Evolutionary conservation across 2,888 invertebrate genomes (phyloP), one percentile per base, ranked within the genome.

Genomic region (Piscicola geometra): DNA sequence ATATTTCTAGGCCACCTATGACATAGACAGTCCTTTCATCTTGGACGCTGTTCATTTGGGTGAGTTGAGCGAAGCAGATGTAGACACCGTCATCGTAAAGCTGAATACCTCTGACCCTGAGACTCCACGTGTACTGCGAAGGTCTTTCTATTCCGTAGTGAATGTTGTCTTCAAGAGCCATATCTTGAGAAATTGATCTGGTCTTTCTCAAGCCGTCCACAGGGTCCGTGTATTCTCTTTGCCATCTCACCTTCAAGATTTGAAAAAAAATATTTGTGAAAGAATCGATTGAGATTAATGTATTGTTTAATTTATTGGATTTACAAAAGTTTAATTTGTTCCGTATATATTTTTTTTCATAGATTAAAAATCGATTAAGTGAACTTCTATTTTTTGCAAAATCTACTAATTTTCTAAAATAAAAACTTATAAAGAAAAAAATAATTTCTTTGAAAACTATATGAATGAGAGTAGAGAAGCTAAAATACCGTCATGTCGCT

Each of bases 71-170:
- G 66, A 76, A 79, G 71, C 80, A 80, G 1, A 56, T 79, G 75
- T 80, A 80, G 47, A 71, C 77, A 21, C 79, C 80, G n/a, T 78
- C 77, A 69, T 80, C 80, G 1, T 70, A 25, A 0, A 77, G 72
- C 30, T 74, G 75, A 25, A 76, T 73, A 35, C 70, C 73, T 71
- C 77, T 71, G 15, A 80, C 56, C 18, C 80, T 35, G 21, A 80
- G 66, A 25, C 80, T 70, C 80, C 80, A 80, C 12, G 78, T 79
- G 52, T 74, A 80, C 21, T 75, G 75, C 1, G 78, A 78, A 12
- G 80, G 80, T 56, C 79, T 80, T 73, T 80, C 80, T 0, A 80
- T 77, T 36, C 79, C 75, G 70, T 76, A 77, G 68, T 78, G 78
- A 25, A 77, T 80, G 60, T 79, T 79, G 74, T 80, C 80, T 21